Base-by-base conservation (phyloP, 2,888 invertebrate genomes). In the Sinopyrophorus schimmeli region DNA sequence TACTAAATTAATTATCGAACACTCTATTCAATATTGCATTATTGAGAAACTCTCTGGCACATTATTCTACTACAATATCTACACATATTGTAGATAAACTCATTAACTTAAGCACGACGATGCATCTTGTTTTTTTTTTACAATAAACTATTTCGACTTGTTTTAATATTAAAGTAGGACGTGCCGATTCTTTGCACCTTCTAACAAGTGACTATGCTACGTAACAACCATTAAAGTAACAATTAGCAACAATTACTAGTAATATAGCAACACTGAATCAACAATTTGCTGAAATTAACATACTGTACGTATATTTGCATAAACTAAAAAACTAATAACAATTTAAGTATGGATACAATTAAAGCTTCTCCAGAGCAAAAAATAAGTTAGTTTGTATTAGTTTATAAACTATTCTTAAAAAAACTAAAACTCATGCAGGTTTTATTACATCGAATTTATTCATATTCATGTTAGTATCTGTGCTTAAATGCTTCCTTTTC, bases 161-260 rank as follows among this genome's bases (percentile, higher is more conserved):
- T n/a, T 31, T 2, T 21, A 21, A 21, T n/a, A 9, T 23, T 43
- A 21, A 15, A 28, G 43, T 43, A 43, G 40, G 21, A 49, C 40
- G 44, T 44, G 44, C 40, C 39, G 40, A 44, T 47, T 47, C 42
- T 49, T 53, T 55, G 50, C 53, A 55, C 37, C 58, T 63, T 41
- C 61, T 63, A 64, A 63, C 61, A 57, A 61, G 57, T 59, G 53
- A 58, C 66, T 66, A 66, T 59, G 57, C 64, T 69, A 67, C 58
- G 57, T 68, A 69, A 70, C 68, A 70, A 69, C 66, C 64, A 69
- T 68, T 66, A 67, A 67, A 65, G 62, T 65, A 68, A 69, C 68
- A 67, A 69, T 62, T 65, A 68, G 66, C 66, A 67, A 66, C 65
- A 67, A 66, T 63, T 60, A 64, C 63, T 62, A 43, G n/a, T 54